phyloP scores from a whole-genome alignment of 64 coral and sea anemone species.

The Porites australiensis region DNA sequence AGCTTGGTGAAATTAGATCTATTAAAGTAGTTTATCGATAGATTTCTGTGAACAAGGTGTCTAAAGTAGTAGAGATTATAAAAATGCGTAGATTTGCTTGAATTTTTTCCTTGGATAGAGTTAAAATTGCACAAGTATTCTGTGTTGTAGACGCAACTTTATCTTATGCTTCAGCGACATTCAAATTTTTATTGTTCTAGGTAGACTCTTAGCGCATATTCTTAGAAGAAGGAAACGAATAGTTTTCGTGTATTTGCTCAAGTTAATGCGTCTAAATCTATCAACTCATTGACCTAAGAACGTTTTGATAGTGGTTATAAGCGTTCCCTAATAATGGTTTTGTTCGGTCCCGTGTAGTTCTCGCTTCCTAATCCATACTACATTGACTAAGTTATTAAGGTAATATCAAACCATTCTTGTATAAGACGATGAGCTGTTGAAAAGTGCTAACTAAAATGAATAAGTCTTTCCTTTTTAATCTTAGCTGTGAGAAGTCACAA shows the following conservation, averaged over 20 bases:
- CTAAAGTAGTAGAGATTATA: slow-evolving; percentile 6
- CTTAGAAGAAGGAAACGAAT: slow-evolving; percentile 21
- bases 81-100: not conserved
- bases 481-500: slow-evolving; percentile 47
- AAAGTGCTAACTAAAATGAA: slow-evolving; percentile 53
- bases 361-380: slow-evolving; percentile 84
- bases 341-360: slow-evolving; percentile 87
- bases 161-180: slow-evolving; percentile 51
- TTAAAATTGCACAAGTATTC: slow-evolving; percentile 27
- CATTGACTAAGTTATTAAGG: slow-evolving; percentile 92
- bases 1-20: not conserved
- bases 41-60: not conserved
- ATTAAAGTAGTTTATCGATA: slow-evolving; percentile 20
- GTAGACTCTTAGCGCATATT: slow-evolving; percentile 29
- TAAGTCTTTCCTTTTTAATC: slow-evolving; percentile 59
- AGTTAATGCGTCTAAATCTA: slow-evolving; percentile 90
- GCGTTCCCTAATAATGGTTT: slow-evolving; percentile 97
- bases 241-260: slow-evolving; percentile 71
- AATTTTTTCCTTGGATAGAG: not conserved
- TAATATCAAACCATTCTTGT: slow-evolving; percentile 64
- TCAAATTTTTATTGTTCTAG: slow-evolving; percentile 79
- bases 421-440: slow-evolving; percentile 51
- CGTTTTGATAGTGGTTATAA: slow-evolving; percentile 81
- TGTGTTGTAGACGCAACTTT: not conserved
- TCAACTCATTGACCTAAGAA: slow-evolving; percentile 91